Percentiles rank a stretch among this genome's conserved stretches.
These are phyloP conservation scores for Brachionus koreanus DNA, from an alignment of 1,140 invertebrate genomes.

Conservation along the genomic window DNA sequence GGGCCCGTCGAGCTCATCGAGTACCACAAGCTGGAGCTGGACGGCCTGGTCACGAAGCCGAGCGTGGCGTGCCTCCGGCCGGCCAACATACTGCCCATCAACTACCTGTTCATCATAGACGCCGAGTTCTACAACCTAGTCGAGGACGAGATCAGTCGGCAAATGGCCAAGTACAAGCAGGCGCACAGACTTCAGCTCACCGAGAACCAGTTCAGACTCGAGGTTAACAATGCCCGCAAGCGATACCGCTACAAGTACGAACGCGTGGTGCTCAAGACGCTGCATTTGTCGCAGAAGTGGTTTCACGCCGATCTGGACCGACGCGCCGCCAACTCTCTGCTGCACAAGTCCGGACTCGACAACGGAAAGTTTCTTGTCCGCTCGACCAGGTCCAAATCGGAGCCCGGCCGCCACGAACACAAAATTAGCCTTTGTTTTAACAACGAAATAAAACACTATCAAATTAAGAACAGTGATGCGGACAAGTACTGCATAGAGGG, in stretches of 20 bases:
- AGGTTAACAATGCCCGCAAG: constrained; percentile 44
- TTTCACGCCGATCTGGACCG: constrained; percentile 53
- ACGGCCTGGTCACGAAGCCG: constrained; percentile 55
- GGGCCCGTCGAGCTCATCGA: constrained; percentile 56
- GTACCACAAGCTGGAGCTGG: constrained; percentile 50
- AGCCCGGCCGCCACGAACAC: neutral
- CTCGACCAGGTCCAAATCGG: neutral
- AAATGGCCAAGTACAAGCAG: constrained; percentile 12
- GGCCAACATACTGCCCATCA: constrained; percentile 53
- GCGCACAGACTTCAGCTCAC: constrained; percentile 1
- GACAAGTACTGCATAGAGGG: constrained; percentile 58
- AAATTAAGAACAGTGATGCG: constrained; percentile 56
- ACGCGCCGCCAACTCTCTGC: constrained; percentile 51
- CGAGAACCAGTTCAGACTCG: neutral
- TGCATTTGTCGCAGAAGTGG: constrained; percentile 55
- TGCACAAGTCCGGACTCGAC: constrained; percentile 49
- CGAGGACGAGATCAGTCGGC: constrained; percentile 48
- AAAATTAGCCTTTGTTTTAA: constrained; percentile 57
- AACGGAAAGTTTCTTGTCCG: constrained; percentile 55
- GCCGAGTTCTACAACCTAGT: constrained; percentile 56
- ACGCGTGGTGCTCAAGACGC: constrained; percentile 49
- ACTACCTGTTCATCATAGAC: constrained; percentile 59
- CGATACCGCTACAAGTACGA: constrained; percentile 47
- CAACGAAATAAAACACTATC: constrained; percentile 58
- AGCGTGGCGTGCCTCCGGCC: constrained; percentile 53